Percentiles rank a stretch among this genome's conserved stretches.
Evolutionary conservation across 1,140 invertebrate species (phyloP).

Genomic region (Varroa destructor): DNA sequence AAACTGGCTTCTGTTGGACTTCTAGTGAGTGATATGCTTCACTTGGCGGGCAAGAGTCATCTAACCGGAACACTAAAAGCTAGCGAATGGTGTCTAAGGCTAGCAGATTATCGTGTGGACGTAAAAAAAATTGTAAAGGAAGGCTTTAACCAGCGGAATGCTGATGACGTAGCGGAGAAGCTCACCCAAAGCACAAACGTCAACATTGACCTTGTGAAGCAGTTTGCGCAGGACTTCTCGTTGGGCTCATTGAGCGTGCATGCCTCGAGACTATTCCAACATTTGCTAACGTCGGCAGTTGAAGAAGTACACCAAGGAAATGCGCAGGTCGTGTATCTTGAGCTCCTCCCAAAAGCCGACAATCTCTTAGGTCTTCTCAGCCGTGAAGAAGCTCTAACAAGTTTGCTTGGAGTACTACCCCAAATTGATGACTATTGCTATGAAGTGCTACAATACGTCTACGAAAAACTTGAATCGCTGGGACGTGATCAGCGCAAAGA

Average conservation of each 20-base stretch:
- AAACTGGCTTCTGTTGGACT: constrained; percentile 6
- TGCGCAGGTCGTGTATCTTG: neutral
- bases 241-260: constrained; percentile 16
- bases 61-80: constrained; percentile 13
- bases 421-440: constrained; percentile 23
- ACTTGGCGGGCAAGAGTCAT: neutral
- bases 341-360: constrained; percentile 12
- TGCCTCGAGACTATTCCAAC: constrained; percentile 23
- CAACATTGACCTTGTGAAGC: constrained; percentile 10
- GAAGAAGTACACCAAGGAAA: constrained; percentile 5
- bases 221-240: constrained; percentile 21
- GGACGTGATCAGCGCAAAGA: neutral
- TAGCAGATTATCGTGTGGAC: constrained; percentile 12
- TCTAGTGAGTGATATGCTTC: constrained; percentile 22
- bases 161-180: constrained; percentile 21
- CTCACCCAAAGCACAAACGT: constrained; percentile 19
- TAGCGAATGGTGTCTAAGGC: constrained; percentile 24
- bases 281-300: neutral
- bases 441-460: constrained; percentile 8
- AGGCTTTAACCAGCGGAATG: constrained; percentile 14
- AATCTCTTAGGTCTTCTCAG: neutral
- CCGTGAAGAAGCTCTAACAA: neutral
- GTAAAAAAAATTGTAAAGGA: constrained; percentile 15
- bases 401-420: neutral
- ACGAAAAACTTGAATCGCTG: neutral